These are phyloP conservation scores for Rhinichthys osculus DNA, from an alignment of 2,797 vertebrate genomes.

Conservation along the genomic window DNA sequence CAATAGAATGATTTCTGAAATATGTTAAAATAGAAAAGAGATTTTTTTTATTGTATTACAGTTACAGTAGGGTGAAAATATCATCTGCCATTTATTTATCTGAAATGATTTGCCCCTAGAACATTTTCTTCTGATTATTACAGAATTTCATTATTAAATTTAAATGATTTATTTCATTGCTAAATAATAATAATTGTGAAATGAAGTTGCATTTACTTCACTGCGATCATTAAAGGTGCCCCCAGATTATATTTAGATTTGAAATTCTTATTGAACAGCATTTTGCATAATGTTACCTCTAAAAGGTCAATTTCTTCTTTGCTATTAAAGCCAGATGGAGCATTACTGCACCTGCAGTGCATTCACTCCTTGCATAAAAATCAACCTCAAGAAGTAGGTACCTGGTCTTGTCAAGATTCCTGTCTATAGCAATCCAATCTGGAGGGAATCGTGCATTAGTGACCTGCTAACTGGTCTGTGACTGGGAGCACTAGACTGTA, in stretches of 20 bases:
- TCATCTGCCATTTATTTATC: background rate
- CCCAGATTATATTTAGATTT: slow-evolving; percentile 3
- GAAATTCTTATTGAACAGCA: background rate
- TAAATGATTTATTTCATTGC: background rate
- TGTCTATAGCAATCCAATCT: slow-evolving; percentile 40
- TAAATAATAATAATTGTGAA: background rate
- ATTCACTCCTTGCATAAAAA: slow-evolving; percentile 16
- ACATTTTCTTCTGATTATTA: background rate
- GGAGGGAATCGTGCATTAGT: slow-evolving; percentile 36
- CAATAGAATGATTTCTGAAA: background rate
- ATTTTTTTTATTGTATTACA: background rate
- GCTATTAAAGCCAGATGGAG: slow-evolving; percentile 13
- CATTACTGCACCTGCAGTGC: slow-evolving; percentile 24
- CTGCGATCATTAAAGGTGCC: background rate
- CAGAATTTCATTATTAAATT: background rate
- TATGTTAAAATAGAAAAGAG: background rate
- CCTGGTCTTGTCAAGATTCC: slow-evolving; percentile 17
- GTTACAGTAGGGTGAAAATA: background rate
- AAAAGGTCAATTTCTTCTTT: slow-evolving; percentile 1
- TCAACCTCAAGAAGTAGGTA: slow-evolving; percentile 10
- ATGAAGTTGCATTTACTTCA: background rate
- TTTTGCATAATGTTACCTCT: background rate
- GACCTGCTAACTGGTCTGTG: slow-evolving; percentile 52
- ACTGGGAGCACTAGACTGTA: slow-evolving; percentile 42
- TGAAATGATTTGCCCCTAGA: background rate